A percentile compares a stretch with the other conserved stretches of the same genome.
Evolutionary conservation across 2,888 invertebrate genomes (phyloP).

Genomic region (Caenorhabditis parvicauda): DNA sequence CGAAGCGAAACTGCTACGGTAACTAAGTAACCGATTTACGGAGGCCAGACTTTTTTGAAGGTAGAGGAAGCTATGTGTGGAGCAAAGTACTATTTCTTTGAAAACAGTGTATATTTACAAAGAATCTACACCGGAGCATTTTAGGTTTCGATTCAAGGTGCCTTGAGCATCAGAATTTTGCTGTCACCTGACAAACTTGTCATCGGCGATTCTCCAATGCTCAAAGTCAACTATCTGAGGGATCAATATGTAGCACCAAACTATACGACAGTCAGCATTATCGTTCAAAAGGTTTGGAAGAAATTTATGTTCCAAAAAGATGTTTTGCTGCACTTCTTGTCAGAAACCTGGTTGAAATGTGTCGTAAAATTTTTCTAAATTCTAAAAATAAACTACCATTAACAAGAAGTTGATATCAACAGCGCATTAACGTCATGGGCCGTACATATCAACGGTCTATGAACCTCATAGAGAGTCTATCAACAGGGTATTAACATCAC

Average conservation of each 20-base stretch:
- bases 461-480: too few species aligned
- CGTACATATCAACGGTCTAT: too few species aligned
- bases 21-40: too few species aligned
- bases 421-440: too few species aligned
- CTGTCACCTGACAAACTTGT: conserved; percentile 55
- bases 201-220: conserved; percentile 48
- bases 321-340: background rate
- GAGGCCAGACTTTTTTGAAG: too few species aligned
- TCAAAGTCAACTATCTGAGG: conserved; percentile 52
- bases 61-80: background rate
- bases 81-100: background rate
- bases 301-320: background rate
- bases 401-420: background rate
- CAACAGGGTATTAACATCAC: too few species aligned
- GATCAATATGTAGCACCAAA: conserved; percentile 52
- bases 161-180: conserved; percentile 44
- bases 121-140: too few species aligned
- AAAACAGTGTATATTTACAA: too few species aligned
- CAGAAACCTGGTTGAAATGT: too few species aligned
- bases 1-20: too few species aligned
- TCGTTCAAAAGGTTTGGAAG: conserved; percentile 51
- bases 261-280: conserved; percentile 52
- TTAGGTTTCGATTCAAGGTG: conserved; percentile 36
- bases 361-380: too few species aligned
- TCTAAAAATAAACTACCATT: too few species aligned